Evolutionary conservation across 2,113 vertebrate genomes (phyloP).

Genomic region (Pseudorectes ferrugineus): DNA sequence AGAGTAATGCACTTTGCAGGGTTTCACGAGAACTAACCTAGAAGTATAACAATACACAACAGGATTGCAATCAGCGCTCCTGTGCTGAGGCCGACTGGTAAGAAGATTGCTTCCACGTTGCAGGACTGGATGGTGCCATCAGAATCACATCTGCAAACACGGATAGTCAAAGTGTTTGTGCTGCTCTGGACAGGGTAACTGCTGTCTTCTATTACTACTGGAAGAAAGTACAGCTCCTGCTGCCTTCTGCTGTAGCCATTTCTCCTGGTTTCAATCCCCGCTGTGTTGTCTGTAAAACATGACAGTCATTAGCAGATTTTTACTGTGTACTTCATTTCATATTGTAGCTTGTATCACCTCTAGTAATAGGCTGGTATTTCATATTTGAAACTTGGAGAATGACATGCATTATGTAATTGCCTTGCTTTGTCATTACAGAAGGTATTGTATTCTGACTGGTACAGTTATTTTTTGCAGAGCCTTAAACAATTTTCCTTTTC

Average conservation of each 20-base stretch:
- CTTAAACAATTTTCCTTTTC: background rate
- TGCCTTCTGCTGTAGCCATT: conserved; percentile 86
- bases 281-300: conserved; percentile 90
- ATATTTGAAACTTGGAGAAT: background rate
- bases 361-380: background rate
- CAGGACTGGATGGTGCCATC: conserved; percentile 91
- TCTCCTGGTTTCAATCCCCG: conserved; percentile 87
- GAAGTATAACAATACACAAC: conserved; percentile 90
- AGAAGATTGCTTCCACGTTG: conserved; percentile 92
- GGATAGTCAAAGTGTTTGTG: conserved; percentile 92
- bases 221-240: conserved; percentile 90
- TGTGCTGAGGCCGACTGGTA: conserved; percentile 95
- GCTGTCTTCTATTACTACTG: conserved; percentile 90
- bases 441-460: background rate
- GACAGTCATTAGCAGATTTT: background rate
- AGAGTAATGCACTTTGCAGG: background rate
- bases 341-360: background rate
- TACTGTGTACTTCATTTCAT: background rate
- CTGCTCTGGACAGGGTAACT: conserved; percentile 93
- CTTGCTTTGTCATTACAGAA: background rate
- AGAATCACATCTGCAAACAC: conserved; percentile 89
- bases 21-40: conserved; percentile 79
- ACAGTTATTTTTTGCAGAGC: background rate
- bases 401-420: background rate
- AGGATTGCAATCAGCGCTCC: conserved; percentile 94